phyloP scores from a whole-genome alignment of 2,113 vertebrate species.

The Pseudonaja textilis region DNA sequence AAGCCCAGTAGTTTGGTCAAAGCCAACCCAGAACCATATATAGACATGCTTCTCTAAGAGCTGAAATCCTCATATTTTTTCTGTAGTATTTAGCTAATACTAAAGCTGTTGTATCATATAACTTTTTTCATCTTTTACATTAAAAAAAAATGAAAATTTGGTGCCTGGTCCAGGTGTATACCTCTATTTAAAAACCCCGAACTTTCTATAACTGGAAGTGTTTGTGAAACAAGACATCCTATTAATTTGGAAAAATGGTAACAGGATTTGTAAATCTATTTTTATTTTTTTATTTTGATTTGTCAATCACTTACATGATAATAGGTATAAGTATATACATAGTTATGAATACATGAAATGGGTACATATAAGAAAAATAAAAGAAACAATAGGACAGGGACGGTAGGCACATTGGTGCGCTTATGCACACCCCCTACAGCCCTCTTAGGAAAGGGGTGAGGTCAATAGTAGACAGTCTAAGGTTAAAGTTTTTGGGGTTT shows the following conservation, averaged over 20 bases:
- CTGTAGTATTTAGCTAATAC: neutral
- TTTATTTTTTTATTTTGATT: no score
- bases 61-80: neutral
- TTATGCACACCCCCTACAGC: no score
- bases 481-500: no score
- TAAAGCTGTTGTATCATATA: neutral
- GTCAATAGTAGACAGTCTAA: no score
- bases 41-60: neutral
- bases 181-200: neutral
- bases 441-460: no score
- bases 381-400: no score
- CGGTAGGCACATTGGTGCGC: no score
- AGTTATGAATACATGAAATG: no score
- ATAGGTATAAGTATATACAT: no score
- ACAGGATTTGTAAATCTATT: neutral
- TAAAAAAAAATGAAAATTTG: neutral
- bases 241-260: neutral
- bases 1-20: neutral
- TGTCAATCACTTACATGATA: no score
- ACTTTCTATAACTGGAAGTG: neutral
- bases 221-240: neutral
- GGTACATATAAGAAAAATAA: no score
- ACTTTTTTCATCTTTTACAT: neutral
- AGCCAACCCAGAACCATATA: neutral
- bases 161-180: neutral